phyloP scores from a whole-genome alignment of 2,888 invertebrate genomes.

The Dasysyrphus tricinctus region DNA sequence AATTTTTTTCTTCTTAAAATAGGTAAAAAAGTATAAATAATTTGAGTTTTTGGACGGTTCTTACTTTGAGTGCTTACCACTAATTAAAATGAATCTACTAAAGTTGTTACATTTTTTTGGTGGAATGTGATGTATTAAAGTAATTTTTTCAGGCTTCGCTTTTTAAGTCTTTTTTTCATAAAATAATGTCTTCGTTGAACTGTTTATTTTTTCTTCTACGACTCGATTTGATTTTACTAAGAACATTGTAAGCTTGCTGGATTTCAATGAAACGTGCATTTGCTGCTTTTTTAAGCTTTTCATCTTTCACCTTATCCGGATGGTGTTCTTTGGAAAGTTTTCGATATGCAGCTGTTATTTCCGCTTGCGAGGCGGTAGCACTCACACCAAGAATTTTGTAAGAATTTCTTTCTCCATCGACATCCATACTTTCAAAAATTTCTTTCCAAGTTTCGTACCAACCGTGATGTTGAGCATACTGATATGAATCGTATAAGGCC shows the following conservation, averaged over 20 bases:
- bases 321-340: constrained; percentile 93
- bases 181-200: constrained; percentile 84
- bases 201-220: constrained; percentile 90
- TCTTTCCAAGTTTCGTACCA: constrained; percentile 95
- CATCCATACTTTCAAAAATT: constrained; percentile 93
- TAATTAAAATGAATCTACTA: neutral
- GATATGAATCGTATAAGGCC: constrained; percentile 89
- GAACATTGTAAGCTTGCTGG: constrained; percentile 95
- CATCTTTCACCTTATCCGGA: constrained; percentile 95
- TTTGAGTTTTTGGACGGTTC: constrained; percentile 21
- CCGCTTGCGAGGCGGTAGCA: constrained; percentile 92
- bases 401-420: constrained; percentile 95
- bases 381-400: constrained; percentile 91
- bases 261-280: constrained; percentile 96
- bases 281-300: constrained; percentile 87
- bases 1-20: neutral
- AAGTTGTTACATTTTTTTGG: neutral
- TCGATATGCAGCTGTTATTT: constrained; percentile 93
- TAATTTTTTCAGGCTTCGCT: neutral
- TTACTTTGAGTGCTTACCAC: neutral
- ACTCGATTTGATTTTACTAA: constrained; percentile 92
- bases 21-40: constrained; percentile 16
- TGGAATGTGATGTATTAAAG: constrained; percentile 17
- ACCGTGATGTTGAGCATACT: constrained; percentile 92
- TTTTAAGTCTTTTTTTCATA: constrained; percentile 22